These are phyloP conservation scores for Upupa epops DNA, from an alignment of 2,113 vertebrate species.

Conservation along the genomic window DNA sequence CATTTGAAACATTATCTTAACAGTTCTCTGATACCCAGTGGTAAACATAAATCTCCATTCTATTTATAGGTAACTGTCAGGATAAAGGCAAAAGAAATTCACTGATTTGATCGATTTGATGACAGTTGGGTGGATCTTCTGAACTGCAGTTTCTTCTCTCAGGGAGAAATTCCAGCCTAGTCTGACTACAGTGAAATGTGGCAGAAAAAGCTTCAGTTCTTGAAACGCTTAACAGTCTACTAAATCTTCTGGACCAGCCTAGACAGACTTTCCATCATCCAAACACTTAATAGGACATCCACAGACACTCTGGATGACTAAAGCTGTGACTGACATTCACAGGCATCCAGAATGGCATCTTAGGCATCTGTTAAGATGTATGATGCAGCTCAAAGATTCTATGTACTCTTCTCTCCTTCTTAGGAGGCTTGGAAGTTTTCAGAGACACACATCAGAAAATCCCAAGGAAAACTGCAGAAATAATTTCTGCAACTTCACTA, in stretches of 20 bases:
- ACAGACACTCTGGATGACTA: not conserved
- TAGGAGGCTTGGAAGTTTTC: not conserved
- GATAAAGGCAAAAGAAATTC: not conserved
- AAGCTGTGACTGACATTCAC: not conserved
- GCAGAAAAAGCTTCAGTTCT: not conserved
- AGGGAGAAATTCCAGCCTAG: not conserved
- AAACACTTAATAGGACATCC: not conserved
- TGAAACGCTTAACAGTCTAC: not conserved
- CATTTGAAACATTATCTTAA: not conserved
- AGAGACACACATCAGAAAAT: not conserved
- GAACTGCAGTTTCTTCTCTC: not conserved
- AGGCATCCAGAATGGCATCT: not conserved
- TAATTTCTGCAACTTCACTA: not conserved
- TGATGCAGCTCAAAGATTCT: not conserved
- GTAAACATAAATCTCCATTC: not conserved
- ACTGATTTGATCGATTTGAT: not conserved
- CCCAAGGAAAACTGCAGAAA: not conserved
- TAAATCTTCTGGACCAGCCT: not conserved
- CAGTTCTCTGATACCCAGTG: fast-evolving
- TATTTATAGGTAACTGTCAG: not conserved
- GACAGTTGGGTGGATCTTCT: not conserved
- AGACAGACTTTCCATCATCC: not conserved
- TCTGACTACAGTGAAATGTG: not conserved
- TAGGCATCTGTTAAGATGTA: not conserved
- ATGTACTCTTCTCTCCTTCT: not conserved